These are phyloP conservation scores for Clarias platycephalus DNA, from an alignment of 2,797 vertebrate genomes.

Conservation along the genomic window DNA sequence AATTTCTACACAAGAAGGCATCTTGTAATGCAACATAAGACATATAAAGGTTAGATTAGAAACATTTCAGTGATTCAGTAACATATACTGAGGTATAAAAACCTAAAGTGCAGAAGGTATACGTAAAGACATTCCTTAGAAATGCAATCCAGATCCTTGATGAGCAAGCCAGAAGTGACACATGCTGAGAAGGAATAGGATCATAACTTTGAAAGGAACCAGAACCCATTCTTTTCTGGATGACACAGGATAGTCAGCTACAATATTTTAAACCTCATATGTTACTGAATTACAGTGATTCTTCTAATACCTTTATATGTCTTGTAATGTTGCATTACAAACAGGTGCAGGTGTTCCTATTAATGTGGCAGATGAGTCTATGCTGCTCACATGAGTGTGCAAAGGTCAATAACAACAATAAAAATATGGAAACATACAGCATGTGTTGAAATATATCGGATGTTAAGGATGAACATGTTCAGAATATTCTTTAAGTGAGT, in stretches of 20 bases:
- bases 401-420: not conserved
- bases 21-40: not conserved
- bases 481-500: not conserved
- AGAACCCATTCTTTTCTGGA: not conserved
- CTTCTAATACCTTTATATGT: too few species aligned
- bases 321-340: too few species aligned
- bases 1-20: not conserved
- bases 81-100: not conserved
- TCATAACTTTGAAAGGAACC: not conserved
- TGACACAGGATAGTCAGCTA: not conserved
- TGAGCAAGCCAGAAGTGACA: not conserved
- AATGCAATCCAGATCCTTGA: not conserved
- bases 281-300: too few species aligned
- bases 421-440: not conserved
- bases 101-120: not conserved
- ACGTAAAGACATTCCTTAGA: not conserved
- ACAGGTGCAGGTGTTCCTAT: too few species aligned
- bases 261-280: too few species aligned
- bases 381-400: too few species aligned
- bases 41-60: not conserved
- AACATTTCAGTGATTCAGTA: not conserved
- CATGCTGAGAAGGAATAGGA: not conserved
- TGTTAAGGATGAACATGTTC: not conserved
- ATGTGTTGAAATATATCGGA: not conserved
- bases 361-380: too few species aligned